Conservation (phyloP, 2,888 invertebrate genomes). For the Flexamia atlantica region DNA sequence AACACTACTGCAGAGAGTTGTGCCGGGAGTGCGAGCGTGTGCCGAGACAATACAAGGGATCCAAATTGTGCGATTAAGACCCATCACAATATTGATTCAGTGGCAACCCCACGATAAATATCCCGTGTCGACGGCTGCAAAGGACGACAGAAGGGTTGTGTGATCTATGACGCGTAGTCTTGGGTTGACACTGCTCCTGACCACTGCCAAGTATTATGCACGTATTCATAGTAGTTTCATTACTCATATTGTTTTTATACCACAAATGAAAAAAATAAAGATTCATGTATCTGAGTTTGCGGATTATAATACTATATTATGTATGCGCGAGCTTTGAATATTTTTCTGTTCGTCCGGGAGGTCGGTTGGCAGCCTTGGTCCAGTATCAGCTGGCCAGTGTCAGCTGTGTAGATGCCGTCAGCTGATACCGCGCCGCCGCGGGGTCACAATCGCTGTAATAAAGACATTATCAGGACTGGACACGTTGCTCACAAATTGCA, state of each 20-base stretch:
- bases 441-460: constrained; percentile 54
- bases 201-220: neutral
- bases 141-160: neutral
- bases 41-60: constrained; percentile 16
- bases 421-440: constrained; percentile 27
- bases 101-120: constrained; percentile 31
- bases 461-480: constrained; percentile 50
- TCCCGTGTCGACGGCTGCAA: neutral
- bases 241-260: too few relatives aligned
- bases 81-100: constrained; percentile 43
- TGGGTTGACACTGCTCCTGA: constrained; percentile 2
- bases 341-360: neutral
- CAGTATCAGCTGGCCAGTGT: constrained; percentile 50
- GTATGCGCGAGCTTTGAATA: neutral
- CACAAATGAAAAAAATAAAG: too few relatives aligned
- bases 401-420: constrained; percentile 50
- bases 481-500: constrained; percentile 56
- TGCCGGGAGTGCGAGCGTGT: neutral
- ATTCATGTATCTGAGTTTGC: too few relatives aligned
- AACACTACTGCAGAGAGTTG: neutral
- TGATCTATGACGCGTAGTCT: neutral
- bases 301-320: too few relatives aligned
- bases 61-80: constrained; percentile 16
- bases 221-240: too few relatives aligned
- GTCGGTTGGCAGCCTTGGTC: constrained; percentile 39